Conservation (phyloP, 2,888 invertebrate genomes). For the Glaucopsyche alexis region DNA sequence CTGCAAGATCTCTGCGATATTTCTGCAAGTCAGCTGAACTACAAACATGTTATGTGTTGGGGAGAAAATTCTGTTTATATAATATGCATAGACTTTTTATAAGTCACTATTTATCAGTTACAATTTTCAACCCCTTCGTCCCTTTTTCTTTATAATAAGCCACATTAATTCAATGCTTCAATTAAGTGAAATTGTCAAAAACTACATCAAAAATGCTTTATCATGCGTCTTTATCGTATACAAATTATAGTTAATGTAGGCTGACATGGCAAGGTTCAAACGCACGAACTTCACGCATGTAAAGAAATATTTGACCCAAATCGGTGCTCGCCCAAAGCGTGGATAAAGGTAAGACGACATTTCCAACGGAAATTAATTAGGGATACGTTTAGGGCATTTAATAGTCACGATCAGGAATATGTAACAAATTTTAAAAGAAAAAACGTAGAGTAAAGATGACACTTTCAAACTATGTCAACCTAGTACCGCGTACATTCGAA, state of each 20-base stretch:
- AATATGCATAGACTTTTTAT: too few relatives aligned
- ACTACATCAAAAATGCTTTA: constrained; percentile 23
- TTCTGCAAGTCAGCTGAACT: too few relatives aligned
- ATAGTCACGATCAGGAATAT: not conserved
- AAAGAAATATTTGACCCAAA: constrained; percentile 23
- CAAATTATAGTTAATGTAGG: constrained; percentile 38
- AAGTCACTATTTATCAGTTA: too few relatives aligned
- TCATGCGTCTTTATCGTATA: constrained; percentile 35
- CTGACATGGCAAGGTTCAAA: constrained; percentile 30
- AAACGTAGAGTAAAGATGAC: too few relatives aligned
- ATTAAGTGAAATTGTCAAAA: constrained; percentile 15
- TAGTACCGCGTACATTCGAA: too few relatives aligned
- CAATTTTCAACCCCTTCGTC: not conserved
- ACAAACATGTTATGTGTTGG: too few relatives aligned
- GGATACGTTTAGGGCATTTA: not conserved
- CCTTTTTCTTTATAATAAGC: too few relatives aligned
- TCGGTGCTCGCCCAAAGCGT: constrained; percentile 14
- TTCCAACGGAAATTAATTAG: constrained; percentile 19
- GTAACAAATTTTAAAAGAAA: too few relatives aligned
- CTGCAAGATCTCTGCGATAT: too few relatives aligned
- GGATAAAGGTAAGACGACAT: constrained; percentile 18
- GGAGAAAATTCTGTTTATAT: too few relatives aligned
- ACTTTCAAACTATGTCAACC: too few relatives aligned
- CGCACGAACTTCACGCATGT: constrained; percentile 23
- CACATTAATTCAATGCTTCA: not conserved